A percentile compares a stretch with the other conserved stretches of the same genome.
Conservation (phyloP, 1,140 invertebrate genomes). For the Venturia canescens region DNA sequence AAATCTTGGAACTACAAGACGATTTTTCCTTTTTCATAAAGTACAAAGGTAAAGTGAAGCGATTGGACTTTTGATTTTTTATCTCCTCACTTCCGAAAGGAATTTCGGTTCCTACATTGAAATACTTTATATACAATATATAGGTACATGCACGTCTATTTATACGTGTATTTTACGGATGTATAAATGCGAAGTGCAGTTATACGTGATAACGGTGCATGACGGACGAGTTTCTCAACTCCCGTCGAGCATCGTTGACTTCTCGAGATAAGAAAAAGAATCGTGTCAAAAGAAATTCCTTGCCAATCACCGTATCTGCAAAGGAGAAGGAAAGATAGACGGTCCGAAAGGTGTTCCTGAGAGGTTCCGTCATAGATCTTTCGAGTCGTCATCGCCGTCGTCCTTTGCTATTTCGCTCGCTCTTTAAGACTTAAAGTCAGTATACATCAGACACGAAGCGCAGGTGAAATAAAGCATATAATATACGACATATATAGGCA, state of each 20-base stretch:
- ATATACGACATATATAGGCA: not conserved
- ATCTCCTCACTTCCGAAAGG: no score
- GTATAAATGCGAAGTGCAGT: not conserved
- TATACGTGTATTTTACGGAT: not conserved
- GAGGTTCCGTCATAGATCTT: slow-evolving; percentile 10
- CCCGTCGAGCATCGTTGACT: slow-evolving; percentile 5
- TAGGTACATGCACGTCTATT: not conserved
- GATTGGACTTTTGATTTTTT: no score
- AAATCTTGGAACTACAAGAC: no score
- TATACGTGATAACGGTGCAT: slow-evolving; percentile 16
- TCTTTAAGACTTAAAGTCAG: not conserved
- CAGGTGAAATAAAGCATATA: slow-evolving; percentile 27
- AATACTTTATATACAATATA: no score
- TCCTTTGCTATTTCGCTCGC: not conserved
- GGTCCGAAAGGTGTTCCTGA: not conserved
- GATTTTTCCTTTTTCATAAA: no score
- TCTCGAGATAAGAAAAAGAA: not conserved
- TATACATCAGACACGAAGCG: slow-evolving; percentile 16
- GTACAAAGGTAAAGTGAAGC: no score
- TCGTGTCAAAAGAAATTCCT: slow-evolving; percentile 16
- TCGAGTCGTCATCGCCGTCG: not conserved
- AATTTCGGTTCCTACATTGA: no score
- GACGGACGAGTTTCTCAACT: slow-evolving; percentile 30
- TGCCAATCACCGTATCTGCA: not conserved
- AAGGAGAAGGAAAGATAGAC: not conserved